These are phyloP conservation scores for Lepidothrix coronata DNA, from an alignment of 2,113 vertebrate genomes.

Conservation along the genomic window DNA sequence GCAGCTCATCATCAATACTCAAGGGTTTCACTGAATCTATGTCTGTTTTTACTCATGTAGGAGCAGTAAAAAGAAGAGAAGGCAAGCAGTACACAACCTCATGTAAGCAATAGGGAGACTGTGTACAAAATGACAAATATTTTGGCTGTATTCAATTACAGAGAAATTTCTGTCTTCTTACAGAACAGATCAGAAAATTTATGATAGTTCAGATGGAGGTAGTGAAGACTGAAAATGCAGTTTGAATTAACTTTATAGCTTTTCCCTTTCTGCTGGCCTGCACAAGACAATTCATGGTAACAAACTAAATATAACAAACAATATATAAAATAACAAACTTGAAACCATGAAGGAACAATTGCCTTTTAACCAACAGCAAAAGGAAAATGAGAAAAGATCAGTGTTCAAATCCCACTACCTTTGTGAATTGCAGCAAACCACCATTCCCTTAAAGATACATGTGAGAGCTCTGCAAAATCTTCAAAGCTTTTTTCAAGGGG, in stretches of 20 bases:
- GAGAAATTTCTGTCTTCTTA: not conserved
- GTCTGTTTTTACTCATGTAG: not conserved
- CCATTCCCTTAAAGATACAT: not conserved
- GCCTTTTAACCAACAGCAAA: not conserved
- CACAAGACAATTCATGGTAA: not conserved
- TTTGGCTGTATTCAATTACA: not conserved
- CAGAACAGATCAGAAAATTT: not conserved
- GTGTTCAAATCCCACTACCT: not conserved
- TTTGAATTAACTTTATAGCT: not conserved
- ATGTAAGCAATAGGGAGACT: not conserved
- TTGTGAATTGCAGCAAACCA: not conserved
- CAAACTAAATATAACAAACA: not conserved
- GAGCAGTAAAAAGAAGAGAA: not conserved
- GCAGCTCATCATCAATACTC: not conserved
- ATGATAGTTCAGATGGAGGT: not conserved
- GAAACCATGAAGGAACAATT: not conserved
- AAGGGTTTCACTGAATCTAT: not conserved
- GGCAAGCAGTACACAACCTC: not conserved
- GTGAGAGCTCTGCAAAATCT: not conserved
- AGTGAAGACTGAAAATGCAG: not conserved
- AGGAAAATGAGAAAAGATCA: not conserved
- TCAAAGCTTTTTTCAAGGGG: conserved; percentile 33
- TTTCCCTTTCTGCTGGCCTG: not conserved
- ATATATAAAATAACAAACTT: not conserved
- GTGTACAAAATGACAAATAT: not conserved